Conservation (phyloP, 2,797 vertebrate genomes). For the Platyrinchus mystaceus region DNA sequence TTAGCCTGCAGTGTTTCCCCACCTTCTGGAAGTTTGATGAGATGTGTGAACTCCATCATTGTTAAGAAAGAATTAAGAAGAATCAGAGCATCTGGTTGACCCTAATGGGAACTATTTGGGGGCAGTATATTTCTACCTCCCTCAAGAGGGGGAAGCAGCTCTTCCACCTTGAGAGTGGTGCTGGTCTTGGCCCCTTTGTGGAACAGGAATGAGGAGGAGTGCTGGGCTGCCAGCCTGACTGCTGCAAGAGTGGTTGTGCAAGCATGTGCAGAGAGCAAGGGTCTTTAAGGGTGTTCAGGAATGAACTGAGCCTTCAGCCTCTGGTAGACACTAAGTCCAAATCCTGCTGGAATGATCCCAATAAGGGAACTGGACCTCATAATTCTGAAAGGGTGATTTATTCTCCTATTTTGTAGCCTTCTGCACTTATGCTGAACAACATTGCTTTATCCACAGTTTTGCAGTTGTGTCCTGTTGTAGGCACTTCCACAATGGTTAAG, state of each 20-base stretch:
- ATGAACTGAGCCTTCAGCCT: background rate
- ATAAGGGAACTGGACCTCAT: background rate
- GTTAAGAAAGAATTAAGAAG: background rate
- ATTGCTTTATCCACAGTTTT: background rate
- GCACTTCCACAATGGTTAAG: background rate
- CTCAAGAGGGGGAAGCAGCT: background rate
- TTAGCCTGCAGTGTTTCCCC: background rate
- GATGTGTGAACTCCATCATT: background rate
- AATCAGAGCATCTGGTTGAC: background rate
- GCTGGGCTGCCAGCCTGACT: fast-evolving
- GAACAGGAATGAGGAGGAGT: fast-evolving
- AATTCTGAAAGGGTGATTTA: background rate
- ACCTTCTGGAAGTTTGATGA: background rate
- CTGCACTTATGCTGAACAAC: background rate
- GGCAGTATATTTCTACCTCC: background rate
- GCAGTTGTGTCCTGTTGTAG: background rate
- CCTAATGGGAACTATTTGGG: background rate
- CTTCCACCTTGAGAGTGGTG: background rate
- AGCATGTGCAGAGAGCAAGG: background rate
- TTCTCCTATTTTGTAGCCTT: background rate
- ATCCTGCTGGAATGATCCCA: background rate
- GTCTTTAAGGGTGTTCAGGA: background rate
- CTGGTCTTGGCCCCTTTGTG: fast-evolving
- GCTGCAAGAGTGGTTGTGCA: fast-evolving
- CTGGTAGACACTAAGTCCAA: background rate